Evolutionary conservation across 2,888 invertebrate species (phyloP), one percentile per base, ranked within the genome.

Genomic region (Nephrocerus scutellatus): DNA sequence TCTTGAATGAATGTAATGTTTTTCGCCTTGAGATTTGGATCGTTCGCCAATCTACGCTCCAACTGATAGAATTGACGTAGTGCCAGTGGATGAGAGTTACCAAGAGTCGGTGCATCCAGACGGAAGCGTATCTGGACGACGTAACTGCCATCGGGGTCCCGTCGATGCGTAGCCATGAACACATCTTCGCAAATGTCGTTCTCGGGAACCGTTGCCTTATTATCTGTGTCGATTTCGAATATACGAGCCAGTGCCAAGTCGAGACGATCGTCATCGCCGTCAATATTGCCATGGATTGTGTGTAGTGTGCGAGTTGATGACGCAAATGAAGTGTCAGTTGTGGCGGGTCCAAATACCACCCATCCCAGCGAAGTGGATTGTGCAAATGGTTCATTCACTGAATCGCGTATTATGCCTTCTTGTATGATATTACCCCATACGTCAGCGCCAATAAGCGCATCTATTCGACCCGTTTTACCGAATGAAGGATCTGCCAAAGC

Each of bases 1-100:
- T 46, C 45, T 3, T 24, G 14, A 32, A 42, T 39, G 21, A 39
- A 46, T 28, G 23, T n/a, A 8, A 29, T 13, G 26, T 46, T 36
- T 29, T 40, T 21, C 6, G 35, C n/a, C 18, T 15, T 9, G 12
- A 35, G 5, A 2, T 20, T 21, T 23, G 10, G 12, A 18, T 30
- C 14, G 21, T 15, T n/a, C 10, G 5, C 19, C 21, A 30, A 14
- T 16, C 14, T n/a, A 10, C 21, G 16, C 26, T 36, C 28, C 5
- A 28, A 15, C 10, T 14, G 6, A 10, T 36, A 24, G 21, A 36
- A 36, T 12, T 19, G 36, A 6, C 28, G 36, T 12, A 21, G 10
- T 12, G 26, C 28, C n/a, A 14, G 31, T 23, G 28, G 20, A 22
- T 36, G 15, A 4, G 32, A 32, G 10, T 10, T 13, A 10, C 32